Base-by-base conservation (phyloP, 30 jellyfish, hydroid and myxozoan species). In the Aurelia aurita complex sp. Pacific region DNA sequence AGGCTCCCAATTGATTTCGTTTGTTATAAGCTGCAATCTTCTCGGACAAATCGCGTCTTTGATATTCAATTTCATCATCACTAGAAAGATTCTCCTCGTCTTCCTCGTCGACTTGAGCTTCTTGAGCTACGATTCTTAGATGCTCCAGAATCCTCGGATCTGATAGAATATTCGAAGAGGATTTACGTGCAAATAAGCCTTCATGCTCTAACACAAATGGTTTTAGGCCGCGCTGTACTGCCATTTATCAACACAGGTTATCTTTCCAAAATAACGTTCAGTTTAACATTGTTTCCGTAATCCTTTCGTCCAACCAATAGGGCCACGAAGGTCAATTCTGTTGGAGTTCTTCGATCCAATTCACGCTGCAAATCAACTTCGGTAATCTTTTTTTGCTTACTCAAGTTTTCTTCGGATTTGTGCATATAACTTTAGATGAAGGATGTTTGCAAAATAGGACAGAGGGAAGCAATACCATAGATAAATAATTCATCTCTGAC, bases 131-230 rank as follows among this genome's bases (percentile, higher is more conserved):
- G 40, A 71, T 74, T 55, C 97, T 52, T 64, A 88, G 50, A 57
- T 88, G 97, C 59, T 88, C 97, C 82, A 88, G 60, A 10, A 88
- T 88, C 32, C 97, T 74, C 10, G 94, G 94, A 69, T 89, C 97
- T 14, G 97, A 82, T 40, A 89, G 85, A 60, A 89, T 89, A 64
- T 89, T 89, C 23, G 90, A 74, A 1, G 97, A 89, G 19, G 94
- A 82, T 19, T 66, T 76, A 15, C 97, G 67, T 19, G 97, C 70
- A 67, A 89, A 89, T 59, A 89, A 69, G 19, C 97, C 97, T 63
- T 89, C 90, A 35, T 80, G 96, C 23, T 88, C 96, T 10, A 86
- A 74, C 23, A 73, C 61, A 62, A 64, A 65, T 15, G 96, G 89
- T 36, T 64, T 76, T 29, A 75, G 57, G 19, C 75, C 71, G 8